phyloP scores from a whole-genome alignment of 1,140 invertebrate species.

The Caenorhabditis inopinata region DNA sequence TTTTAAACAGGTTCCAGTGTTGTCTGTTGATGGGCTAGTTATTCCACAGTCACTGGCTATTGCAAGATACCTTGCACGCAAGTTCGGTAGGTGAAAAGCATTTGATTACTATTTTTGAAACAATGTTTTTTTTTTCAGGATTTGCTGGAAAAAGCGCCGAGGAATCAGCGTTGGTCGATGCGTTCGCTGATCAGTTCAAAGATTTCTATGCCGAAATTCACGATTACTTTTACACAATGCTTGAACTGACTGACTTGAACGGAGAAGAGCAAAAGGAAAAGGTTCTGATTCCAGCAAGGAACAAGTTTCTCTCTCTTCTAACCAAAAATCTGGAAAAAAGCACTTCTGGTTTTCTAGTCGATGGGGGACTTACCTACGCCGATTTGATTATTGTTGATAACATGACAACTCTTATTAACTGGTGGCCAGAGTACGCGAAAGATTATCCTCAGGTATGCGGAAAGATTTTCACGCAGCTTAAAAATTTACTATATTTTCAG shows the following conservation, averaged over 20 bases:
- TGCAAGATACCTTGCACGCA: background rate
- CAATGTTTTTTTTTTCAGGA: background rate
- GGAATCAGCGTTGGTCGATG: background rate
- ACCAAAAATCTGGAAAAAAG: background rate
- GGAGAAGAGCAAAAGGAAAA: background rate
- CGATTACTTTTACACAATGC: background rate
- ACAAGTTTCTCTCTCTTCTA: background rate
- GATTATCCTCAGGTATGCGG: background rate
- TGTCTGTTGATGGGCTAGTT: background rate
- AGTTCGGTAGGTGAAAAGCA: constrained; percentile 17
- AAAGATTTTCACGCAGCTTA: background rate
- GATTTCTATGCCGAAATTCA: constrained; percentile 10
- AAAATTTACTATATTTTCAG: background rate
- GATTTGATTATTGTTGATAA: constrained; percentile 16
- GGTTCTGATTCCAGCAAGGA: constrained; percentile 12
- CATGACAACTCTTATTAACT: background rate
- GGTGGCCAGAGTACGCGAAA: background rate
- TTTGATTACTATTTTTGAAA: background rate
- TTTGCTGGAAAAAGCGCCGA: background rate
- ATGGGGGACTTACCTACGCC: background rate
- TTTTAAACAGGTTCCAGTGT: constrained; percentile 14
- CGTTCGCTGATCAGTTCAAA: constrained; percentile 1
- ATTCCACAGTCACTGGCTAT: constrained; percentile 27
- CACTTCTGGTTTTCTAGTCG: background rate
- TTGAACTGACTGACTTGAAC: background rate